phyloP scores from a whole-genome alignment of 2,888 invertebrate genomes.

The Eristalis arbustorum region DNA sequence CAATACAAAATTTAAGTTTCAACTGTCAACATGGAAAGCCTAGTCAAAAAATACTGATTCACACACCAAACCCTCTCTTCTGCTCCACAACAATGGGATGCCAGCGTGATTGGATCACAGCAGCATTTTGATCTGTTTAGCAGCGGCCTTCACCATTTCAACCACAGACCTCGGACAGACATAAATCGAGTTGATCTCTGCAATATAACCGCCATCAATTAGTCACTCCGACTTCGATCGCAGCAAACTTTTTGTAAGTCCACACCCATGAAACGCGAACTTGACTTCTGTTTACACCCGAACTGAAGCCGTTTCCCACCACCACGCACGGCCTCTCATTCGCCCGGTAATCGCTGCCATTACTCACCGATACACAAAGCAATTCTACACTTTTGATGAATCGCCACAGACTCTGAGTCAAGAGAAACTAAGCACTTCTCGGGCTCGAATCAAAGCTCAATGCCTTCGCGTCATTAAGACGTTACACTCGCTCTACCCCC shows the following conservation, averaged over 20 bases:
- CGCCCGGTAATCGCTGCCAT: background rate
- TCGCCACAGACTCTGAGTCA: background rate
- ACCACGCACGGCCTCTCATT: background rate
- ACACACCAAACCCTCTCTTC: too few relatives aligned
- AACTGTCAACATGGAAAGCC: too few relatives aligned
- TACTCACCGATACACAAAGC: background rate
- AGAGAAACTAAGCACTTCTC: background rate
- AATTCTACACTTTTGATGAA: background rate
- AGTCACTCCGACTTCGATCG: background rate
- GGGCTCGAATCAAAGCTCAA: background rate
- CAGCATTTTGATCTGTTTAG: background rate
- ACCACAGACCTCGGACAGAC: background rate
- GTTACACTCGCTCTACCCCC: background rate
- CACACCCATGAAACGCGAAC: background rate
- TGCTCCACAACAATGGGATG: too few relatives aligned
- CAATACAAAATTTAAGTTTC: too few relatives aligned
- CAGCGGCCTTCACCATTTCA: background rate
- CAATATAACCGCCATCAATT: background rate
- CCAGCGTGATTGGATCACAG: too few relatives aligned
- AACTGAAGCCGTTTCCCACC: background rate
- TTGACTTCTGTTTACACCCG: conserved; percentile 14
- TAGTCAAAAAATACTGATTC: too few relatives aligned
- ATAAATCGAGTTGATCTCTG: background rate
- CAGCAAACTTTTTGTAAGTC: background rate
- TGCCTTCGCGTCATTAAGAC: conserved; percentile 4